Conservation (phyloP, 2,797 vertebrate genomes). For the Chaenodraco wilsoni region DNA sequence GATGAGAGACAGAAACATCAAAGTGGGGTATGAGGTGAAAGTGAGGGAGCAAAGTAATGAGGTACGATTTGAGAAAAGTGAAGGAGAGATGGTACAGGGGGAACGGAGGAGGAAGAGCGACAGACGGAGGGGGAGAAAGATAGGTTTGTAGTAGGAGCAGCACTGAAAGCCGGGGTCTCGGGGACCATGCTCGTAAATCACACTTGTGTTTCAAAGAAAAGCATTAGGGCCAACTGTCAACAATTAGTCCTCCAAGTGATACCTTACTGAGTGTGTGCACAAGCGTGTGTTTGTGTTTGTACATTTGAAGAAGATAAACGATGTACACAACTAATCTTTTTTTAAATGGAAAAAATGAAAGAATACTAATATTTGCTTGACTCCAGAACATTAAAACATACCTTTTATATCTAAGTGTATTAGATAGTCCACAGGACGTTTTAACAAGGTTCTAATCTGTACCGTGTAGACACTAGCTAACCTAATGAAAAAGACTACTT, state of each 20-base stretch:
- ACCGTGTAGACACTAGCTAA: slow-evolving; percentile 36
- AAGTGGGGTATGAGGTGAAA: slow-evolving; percentile 71
- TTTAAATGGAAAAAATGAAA: slow-evolving; percentile 8
- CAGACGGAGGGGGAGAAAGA: slow-evolving; percentile 50
- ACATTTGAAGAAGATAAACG: slow-evolving; percentile 42
- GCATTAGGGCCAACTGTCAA: slow-evolving; percentile 82
- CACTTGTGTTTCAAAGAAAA: slow-evolving; percentile 81
- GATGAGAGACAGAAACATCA: slow-evolving; percentile 70
- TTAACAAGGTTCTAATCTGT: slow-evolving; percentile 58
- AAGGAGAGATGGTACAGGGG: slow-evolving; percentile 55
- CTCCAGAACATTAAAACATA: slow-evolving; percentile 24
- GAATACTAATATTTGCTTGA: slow-evolving; percentile 15
- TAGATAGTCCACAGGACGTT: slow-evolving; percentile 53
- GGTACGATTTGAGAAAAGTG: slow-evolving; percentile 70
- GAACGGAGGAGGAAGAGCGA: slow-evolving; percentile 31
- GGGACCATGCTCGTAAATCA: slow-evolving; percentile 80
- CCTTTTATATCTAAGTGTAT: slow-evolving; percentile 28
- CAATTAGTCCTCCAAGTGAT: slow-evolving; percentile 80
- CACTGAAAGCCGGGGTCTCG: slow-evolving; percentile 71
- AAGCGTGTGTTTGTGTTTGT: slow-evolving; percentile 2
- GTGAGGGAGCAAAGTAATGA: slow-evolving; percentile 74
- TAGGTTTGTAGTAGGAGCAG: slow-evolving; percentile 73
- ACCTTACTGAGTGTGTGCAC: slow-evolving; percentile 40
- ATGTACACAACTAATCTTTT: slow-evolving; percentile 8
- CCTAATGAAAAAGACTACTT: slow-evolving; percentile 23